phyloP scores from a whole-genome alignment of 2,888 invertebrate species.

The Adela reaumurella region DNA sequence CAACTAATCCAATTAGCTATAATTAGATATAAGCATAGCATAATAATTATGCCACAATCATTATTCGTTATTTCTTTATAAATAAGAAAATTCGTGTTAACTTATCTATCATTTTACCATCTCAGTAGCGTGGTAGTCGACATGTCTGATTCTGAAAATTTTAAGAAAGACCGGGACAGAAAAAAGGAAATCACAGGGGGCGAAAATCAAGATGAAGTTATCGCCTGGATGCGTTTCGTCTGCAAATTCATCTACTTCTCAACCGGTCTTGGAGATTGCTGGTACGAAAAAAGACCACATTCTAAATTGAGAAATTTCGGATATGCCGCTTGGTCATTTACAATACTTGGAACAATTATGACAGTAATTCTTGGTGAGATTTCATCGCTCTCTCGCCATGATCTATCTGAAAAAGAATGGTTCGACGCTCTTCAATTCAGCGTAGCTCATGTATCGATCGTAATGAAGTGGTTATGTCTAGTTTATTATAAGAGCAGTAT shows the following conservation, averaged over 20 bases:
- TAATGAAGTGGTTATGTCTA: neutral
- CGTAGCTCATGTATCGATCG: neutral
- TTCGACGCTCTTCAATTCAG: neutral
- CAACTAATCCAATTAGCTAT: no score
- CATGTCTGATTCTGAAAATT: no score
- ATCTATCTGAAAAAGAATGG: neutral
- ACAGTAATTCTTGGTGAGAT: neutral
- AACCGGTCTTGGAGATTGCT: neutral
- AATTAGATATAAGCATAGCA: no score
- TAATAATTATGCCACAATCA: no score
- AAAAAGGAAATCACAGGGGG: no score
- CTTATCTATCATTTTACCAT: no score
- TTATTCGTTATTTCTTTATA: no score
- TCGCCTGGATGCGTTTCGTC: neutral
- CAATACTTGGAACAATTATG: neutral
- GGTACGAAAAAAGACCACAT: neutral
- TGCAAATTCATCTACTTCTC: neutral
- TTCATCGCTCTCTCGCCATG: neutral
- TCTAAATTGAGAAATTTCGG: neutral
- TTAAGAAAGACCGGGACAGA: no score
- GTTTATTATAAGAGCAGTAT: neutral
- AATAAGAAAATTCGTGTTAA: no score
- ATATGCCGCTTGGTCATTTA: neutral
- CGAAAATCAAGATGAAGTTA: no score
- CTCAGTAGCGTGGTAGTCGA: no score